Percentiles rank a stretch among this genome's conserved stretches.
These are phyloP conservation scores for Lasioglossum albipes DNA, from an alignment of 1,140 invertebrate genomes.

Conservation along the genomic window DNA sequence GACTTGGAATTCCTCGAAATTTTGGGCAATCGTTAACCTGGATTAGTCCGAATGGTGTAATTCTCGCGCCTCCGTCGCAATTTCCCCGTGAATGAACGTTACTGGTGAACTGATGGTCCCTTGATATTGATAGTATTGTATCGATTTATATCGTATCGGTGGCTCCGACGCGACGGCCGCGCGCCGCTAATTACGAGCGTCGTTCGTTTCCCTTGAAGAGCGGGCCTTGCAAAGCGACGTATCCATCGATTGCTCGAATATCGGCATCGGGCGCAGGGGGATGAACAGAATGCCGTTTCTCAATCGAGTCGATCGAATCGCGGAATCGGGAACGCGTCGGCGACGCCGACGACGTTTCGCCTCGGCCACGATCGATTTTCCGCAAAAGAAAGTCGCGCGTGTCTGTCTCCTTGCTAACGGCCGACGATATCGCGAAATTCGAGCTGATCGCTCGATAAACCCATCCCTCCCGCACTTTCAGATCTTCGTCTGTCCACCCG, in stretches of 20 bases:
- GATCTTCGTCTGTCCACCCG: background rate
- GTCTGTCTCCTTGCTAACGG: background rate
- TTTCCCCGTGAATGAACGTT: constrained; percentile 26
- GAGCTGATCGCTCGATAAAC: background rate
- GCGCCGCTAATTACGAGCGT: background rate
- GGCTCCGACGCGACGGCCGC: too few relatives aligned
- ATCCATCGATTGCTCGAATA: constrained; percentile 22
- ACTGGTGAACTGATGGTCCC: constrained; percentile 41
- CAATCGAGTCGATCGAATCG: background rate
- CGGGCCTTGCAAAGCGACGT: background rate
- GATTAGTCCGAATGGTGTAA: too few relatives aligned
- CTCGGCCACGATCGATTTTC: background rate
- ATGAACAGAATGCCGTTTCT: constrained; percentile 27
- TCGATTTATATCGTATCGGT: background rate
- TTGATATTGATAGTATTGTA: constrained; percentile 47
- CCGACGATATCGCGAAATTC: background rate
- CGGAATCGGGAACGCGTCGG: background rate
- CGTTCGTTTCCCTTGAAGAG: constrained; percentile 2
- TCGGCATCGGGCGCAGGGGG: constrained; percentile 8
- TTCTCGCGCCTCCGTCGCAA: background rate
- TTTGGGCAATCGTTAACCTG: too few relatives aligned
- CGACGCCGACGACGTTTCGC: background rate
- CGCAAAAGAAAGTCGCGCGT: background rate
- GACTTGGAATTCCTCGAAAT: too few relatives aligned
- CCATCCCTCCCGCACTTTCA: too few relatives aligned